phyloP scores from a whole-genome alignment of 2,113 vertebrate genomes.

The Alexandromys fortis region DNA sequence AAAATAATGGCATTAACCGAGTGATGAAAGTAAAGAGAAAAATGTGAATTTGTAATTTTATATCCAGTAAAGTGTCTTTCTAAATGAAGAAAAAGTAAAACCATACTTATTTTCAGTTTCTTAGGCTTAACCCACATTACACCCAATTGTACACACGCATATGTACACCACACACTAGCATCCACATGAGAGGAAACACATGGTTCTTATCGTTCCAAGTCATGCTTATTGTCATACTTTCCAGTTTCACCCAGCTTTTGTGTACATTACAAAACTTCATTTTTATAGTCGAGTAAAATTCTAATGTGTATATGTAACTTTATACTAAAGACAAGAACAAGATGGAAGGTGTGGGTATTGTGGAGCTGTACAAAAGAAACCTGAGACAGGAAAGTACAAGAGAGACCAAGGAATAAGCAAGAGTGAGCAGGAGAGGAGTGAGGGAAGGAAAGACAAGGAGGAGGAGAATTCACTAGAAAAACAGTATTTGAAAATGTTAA shows the following conservation, averaged over 20 bases:
- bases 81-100: neutral
- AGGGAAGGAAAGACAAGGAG: neutral
- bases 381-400: neutral
- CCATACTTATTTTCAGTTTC: neutral
- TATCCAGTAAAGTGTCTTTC: neutral
- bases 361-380: neutral
- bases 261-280: neutral
- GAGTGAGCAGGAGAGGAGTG: neutral
- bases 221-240: neutral
- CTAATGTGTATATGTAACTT: neutral
- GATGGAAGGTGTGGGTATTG: too few relatives aligned
- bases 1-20: neutral
- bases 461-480: too few relatives aligned
- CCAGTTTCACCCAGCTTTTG: neutral
- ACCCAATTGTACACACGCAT: neutral
- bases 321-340: neutral
- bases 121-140: neutral
- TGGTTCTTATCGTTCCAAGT: neutral
- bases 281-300: neutral
- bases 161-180: neutral
- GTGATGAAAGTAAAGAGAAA: neutral
- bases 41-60: neutral
- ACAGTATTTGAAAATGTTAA: neutral
- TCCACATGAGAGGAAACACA: neutral
- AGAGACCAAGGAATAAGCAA: neutral